Conservation (phyloP, 2,113 vertebrate genomes). For the Datnioides undecimradiatus region DNA sequence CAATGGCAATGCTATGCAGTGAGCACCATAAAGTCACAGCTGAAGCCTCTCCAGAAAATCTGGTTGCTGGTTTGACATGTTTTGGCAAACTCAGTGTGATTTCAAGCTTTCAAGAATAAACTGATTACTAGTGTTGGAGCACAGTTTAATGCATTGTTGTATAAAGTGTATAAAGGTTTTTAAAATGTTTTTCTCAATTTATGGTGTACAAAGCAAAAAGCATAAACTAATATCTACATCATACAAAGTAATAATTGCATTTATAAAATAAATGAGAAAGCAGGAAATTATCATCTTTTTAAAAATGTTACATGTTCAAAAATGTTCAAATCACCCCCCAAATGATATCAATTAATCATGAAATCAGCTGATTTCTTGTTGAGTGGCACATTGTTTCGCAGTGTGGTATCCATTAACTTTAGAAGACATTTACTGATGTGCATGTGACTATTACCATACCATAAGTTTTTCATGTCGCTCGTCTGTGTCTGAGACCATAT, state of each 20-base stretch:
- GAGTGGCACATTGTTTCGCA: too few species aligned
- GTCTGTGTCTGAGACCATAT: not conserved
- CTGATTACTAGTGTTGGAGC: too few species aligned
- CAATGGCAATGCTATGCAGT: constrained; percentile 18
- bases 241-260: not conserved
- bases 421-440: not conserved
- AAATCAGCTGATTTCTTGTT: not conserved
- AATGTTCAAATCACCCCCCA: too few species aligned
- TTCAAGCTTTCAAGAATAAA: not conserved
- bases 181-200: not conserved
- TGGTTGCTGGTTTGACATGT: not conserved
- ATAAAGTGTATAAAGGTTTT: not conserved
- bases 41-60: constrained; percentile 1
- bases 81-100: not conserved
- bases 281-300: not conserved
- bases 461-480: not conserved
- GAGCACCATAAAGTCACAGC: not conserved
- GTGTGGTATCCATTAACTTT: not conserved
- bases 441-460: not conserved
- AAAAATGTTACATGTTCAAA: not conserved
- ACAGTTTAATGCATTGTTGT: too few species aligned
- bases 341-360: not conserved
- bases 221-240: not conserved
- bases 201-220: not conserved
- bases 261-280: not conserved